Evolutionary conservation across 2,888 invertebrate genomes (phyloP).

Genomic region (Lasioglossum zephyrum): DNA sequence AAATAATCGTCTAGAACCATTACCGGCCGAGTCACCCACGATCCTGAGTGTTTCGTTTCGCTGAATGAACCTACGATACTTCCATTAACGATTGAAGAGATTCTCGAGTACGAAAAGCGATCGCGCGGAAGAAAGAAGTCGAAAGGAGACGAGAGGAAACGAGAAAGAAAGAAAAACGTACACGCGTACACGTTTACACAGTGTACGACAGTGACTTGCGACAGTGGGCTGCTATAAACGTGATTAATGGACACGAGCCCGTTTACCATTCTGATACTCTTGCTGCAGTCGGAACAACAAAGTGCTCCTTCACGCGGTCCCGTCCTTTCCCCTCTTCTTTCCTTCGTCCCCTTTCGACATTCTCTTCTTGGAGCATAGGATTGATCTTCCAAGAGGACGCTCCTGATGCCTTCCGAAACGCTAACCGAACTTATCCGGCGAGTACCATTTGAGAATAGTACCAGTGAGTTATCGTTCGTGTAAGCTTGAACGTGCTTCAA

Average conservation of each 20-base stretch:
- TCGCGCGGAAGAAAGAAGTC: conserved; percentile 16
- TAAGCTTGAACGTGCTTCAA: conserved; percentile 30
- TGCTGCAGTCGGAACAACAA: conserved; percentile 80
- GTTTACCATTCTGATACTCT: conserved; percentile 82
- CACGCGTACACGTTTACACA: conserved; percentile 78
- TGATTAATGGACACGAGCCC: conserved; percentile 82
- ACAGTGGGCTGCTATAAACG: conserved; percentile 82
- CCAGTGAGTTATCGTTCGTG: conserved; percentile 32
- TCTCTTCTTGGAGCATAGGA: conserved; percentile 14
- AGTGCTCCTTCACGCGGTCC: conserved; percentile 70
- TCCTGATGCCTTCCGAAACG: conserved; percentile 15
- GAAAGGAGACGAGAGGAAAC: not conserved
- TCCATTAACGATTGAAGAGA: conserved; percentile 71
- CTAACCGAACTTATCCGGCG: conserved; percentile 35
- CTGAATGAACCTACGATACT: conserved; percentile 67
- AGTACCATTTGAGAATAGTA: conserved; percentile 47
- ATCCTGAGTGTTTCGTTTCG: conserved; percentile 38
- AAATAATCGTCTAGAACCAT: conserved; percentile 5
- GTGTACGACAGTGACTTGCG: conserved; percentile 81
- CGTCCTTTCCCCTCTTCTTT: conserved; percentile 31
- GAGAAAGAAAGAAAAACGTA: conserved; percentile 34
- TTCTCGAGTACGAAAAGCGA: conserved; percentile 50
- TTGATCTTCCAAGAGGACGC: conserved; percentile 3
- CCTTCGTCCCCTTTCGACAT: conserved; percentile 17
- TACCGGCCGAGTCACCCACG: conserved; percentile 59